Base-by-base conservation (phyloP, 2,888 invertebrate genomes). In the Osedax frankpressi region DNA sequence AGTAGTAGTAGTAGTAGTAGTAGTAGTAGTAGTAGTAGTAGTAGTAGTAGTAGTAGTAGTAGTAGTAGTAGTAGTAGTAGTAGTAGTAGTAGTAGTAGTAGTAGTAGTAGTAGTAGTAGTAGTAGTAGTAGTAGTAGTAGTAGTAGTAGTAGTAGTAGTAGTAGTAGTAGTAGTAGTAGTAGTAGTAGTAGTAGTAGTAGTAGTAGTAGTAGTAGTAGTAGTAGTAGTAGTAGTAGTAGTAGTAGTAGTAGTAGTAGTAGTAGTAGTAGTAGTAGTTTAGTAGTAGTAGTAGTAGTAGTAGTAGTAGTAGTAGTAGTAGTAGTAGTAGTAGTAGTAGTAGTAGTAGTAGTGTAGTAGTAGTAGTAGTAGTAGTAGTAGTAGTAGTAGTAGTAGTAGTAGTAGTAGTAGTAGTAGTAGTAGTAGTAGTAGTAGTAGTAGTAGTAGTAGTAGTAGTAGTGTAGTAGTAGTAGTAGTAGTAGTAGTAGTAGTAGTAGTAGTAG, bases 151-250 rank as follows among this genome's bases (percentile, higher is more conserved):
- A 73, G 73, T 71, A 73, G n/a, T 73, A 73, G 73, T 71, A 73
- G 73, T 71, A 73, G 73, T 71, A 73, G 73, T 71, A 73, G 73
- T 73, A 73, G 72, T 73, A 71, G 67, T 71, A 69, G 73, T 73
- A 72, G 73, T 73, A 73, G 73, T 73, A 73, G 73, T 73, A 73
- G 73, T 73, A 73, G 73, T 73, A 73, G 73, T 71, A 73, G 73
- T 73, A 73, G 73, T 71, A 73, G 73, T 71, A 73, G 73, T 71
- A 73, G 73, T 71, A 73, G 73, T 73, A 73, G 72, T 73, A 73
- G 73, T 71, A 73, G 73, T 71, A 73, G 73, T 26, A 73, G 73
- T 71, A 73, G 73, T 71, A 73, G 73, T 73, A 73, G 73, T 73
- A 73, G 73, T 71, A 73, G 73, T 71, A 73, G 73, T 71, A 73